A percentile compares a stretch with the other conserved stretches of the same genome.
Evolutionary conservation across 2,113 vertebrate genomes (phyloP).

Genomic region (Cynopterus brachyotis): DNA sequence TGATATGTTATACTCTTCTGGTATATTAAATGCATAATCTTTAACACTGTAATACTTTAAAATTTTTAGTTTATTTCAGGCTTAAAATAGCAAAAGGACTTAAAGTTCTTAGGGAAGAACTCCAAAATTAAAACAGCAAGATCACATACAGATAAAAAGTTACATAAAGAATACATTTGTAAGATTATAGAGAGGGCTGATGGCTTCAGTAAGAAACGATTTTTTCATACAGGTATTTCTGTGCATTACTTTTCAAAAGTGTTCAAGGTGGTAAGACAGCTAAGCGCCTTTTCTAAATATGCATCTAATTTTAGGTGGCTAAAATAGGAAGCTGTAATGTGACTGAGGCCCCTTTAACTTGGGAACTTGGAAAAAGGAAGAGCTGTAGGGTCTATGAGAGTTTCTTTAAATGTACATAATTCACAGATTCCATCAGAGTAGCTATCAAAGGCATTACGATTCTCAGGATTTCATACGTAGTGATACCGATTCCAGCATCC

Average conservation of each 20-base stretch:
- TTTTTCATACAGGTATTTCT: neutral
- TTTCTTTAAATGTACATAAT: neutral
- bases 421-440: neutral
- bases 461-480: neutral
- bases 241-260: neutral
- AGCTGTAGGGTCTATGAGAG: neutral
- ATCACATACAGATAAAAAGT: neutral
- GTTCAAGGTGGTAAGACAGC: neutral
- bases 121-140: conserved; percentile 20
- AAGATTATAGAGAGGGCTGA: neutral
- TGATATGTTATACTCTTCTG: neutral
- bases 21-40: conserved; percentile 8
- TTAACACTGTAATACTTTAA: neutral
- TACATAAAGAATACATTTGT: neutral
- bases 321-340: neutral
- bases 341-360: neutral
- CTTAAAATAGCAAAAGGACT: conserved; percentile 23
- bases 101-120: conserved; percentile 1
- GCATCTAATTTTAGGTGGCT: neutral
- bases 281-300: neutral
- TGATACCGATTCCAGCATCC: neutral
- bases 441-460: neutral
- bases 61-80: neutral
- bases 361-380: neutral
- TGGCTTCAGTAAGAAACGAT: neutral